Base-by-base conservation (phyloP, 2,797 vertebrate species). In the Cyprinella venusta region DNA sequence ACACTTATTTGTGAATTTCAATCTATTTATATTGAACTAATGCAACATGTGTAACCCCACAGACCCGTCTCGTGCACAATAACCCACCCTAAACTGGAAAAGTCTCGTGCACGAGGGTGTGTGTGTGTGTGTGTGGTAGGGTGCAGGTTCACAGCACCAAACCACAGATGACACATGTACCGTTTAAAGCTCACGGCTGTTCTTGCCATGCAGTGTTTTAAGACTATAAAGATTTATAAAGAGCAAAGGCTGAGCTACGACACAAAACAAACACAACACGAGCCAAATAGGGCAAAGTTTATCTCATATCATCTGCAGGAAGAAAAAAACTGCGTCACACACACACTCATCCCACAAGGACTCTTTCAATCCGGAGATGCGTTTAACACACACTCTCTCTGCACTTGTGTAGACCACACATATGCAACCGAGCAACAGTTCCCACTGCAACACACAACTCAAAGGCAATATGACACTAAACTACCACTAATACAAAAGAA, bases 171-270 rank as follows among this genome's bases (percentile, higher is more conserved):
- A 12, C 2, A 19, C 8, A 2, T 24, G n/a, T 9, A 13, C 56
- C 7, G n/a, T 75, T 76, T 63, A 69, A 80, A 76, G 76, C 54
- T 64, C 36, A 56, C 8, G 10, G 48, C 19, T 15, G n/a, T 45
- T 69, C n/a, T 65, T 8, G 40, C 56, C 56, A 50, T 61, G 15
- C 76, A 24, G 18, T 15, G 4, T 2, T 59, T 81, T 72, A 65
- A 68, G 54, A 42, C 36, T 69, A 59, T 79, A 79, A 82, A 38
- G 24, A 64, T 56, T 65, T 82, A 79, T 38, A 38, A 45, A 42
- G 87, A 74, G 83, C 85, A 82, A 33, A 88, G 85, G 85, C 83
- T 50, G 59, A 8, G 16, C 61, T 48, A 21, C 8, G 74, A 69
- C 8, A 75, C 71, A 72, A 54, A 48, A 85, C 83, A 84, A 84